Base-by-base conservation (phyloP, 2,888 invertebrate genomes). In the Chaetogeoica ovagalla region DNA sequence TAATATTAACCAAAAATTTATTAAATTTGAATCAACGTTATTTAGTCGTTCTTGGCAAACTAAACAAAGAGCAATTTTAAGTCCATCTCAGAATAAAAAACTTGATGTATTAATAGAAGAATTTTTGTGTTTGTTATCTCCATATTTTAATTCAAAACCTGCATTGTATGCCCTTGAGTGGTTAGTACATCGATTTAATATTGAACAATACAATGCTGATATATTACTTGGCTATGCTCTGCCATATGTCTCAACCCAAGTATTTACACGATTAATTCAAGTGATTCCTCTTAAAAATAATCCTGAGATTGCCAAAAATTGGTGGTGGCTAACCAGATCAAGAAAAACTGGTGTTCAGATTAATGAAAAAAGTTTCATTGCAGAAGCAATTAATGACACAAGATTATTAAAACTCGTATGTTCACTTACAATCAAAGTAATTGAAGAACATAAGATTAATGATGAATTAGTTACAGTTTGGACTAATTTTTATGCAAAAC, bases 161-260 rank as follows among this genome's bases (percentile, higher is more conserved):
- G 90, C 95, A 0, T 95, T 97, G 83, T 95, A 97, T 88, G 93
- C 96, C 2, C 86, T 99, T 69, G 99, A 99, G 88, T 99, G 98
- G 98, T 89, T 99, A 5, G 91, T 98, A 68, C 91, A 94, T 84
- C 89, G 97, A 83, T 97, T 93, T 86, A 91, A 92, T 83, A 92
- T 98, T 82, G 94, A 98, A 84, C 89, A 93, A 76, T 98, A 93
- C 86, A 98, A 98, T 85, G 90, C 91, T 81, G 91, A 94, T 85
- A 91, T 91, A 0, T 88, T 98, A 62, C 88, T 98, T 84, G 89
- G 91, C 82, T 88, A 95, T 13, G 92, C 95, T 79, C 86, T 99
- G 77, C 98, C 98, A 0, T 98, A 96, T 86, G 96, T 98, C 86
- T 95, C 96, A 85, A 95, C 96, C 0, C 93, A 93, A 83, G 92